Percentiles rank a stretch among this genome's conserved stretches.
These are phyloP conservation scores for Watsonalla binaria DNA, from an alignment of 2,888 invertebrate species.

Conservation along the genomic window DNA sequence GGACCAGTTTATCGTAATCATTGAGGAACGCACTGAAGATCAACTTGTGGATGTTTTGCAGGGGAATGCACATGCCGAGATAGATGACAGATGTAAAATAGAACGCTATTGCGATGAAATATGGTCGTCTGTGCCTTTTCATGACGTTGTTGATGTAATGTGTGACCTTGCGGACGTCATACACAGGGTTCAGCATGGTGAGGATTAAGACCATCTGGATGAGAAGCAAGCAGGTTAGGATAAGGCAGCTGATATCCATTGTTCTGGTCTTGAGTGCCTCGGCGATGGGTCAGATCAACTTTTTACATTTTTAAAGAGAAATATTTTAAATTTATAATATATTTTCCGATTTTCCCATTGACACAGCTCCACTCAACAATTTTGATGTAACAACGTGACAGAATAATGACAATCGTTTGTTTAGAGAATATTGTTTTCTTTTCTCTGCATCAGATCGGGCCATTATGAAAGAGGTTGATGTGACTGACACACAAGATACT, in stretches of 20 bases:
- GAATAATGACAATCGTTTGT: constrained; percentile 31
- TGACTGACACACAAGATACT: no score
- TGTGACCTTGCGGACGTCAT: constrained; percentile 47
- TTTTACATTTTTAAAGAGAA: neutral
- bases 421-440: constrained; percentile 34
- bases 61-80: constrained; percentile 53
- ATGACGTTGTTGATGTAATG: constrained; percentile 28
- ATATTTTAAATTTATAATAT: neutral
- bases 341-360: neutral
- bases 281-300: neutral
- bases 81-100: constrained; percentile 52
- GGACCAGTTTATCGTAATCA: constrained; percentile 40
- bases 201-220: constrained; percentile 54
- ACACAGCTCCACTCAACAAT: neutral
- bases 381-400: constrained; percentile 19
- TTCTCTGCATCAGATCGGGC: constrained; percentile 2
- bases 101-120: constrained; percentile 19
- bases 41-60: constrained; percentile 41
- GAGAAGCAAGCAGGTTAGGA: constrained; percentile 43
- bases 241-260: constrained; percentile 49
- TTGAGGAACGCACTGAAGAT: constrained; percentile 29
- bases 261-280: constrained; percentile 19
- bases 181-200: constrained; percentile 53
- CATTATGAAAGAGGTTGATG: no score
- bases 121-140: constrained; percentile 27